These are phyloP conservation scores for Smittia sp. DNA, from an alignment of 2,888 invertebrate genomes.

Conservation along the genomic window DNA sequence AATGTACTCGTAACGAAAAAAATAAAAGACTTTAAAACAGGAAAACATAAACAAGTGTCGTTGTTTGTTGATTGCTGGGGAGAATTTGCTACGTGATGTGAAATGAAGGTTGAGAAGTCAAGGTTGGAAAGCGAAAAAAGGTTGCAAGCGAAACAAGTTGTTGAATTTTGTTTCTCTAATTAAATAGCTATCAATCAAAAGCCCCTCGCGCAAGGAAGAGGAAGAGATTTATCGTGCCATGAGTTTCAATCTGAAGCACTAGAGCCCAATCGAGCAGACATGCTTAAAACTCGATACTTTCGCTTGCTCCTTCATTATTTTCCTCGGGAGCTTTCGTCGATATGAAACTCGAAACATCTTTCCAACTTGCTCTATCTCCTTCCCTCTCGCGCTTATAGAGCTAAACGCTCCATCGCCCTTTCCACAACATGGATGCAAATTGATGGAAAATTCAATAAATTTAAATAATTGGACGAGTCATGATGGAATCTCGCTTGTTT, in stretches of 20 bases:
- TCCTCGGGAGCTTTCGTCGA: too few relatives aligned
- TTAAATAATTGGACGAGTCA: not conserved
- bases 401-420: too few relatives aligned
- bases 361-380: too few relatives aligned
- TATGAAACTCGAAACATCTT: not conserved
- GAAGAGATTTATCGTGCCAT: too few relatives aligned
- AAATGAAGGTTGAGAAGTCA: not conserved
- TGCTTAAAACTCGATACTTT: too few relatives aligned
- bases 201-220: not conserved
- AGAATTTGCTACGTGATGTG: not conserved
- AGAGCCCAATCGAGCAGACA: too few relatives aligned
- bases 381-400: too few relatives aligned
- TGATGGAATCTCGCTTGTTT: too few relatives aligned
- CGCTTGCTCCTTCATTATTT: too few relatives aligned
- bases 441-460: not conserved
- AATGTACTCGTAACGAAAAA: not conserved
- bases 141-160: not conserved
- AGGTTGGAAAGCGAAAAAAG: not conserved
- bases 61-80: too few relatives aligned
- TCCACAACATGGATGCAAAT: not conserved
- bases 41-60: not conserved
- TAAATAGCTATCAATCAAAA: conserved; percentile 31
- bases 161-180: not conserved
- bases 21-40: too few relatives aligned
- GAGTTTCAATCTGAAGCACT: too few relatives aligned